A percentile compares a stretch with the other conserved stretches of the same genome.
These are phyloP conservation scores for Ammodytes marinus DNA, from an alignment of 2,113 vertebrate genomes.

Conservation along the genomic window DNA sequence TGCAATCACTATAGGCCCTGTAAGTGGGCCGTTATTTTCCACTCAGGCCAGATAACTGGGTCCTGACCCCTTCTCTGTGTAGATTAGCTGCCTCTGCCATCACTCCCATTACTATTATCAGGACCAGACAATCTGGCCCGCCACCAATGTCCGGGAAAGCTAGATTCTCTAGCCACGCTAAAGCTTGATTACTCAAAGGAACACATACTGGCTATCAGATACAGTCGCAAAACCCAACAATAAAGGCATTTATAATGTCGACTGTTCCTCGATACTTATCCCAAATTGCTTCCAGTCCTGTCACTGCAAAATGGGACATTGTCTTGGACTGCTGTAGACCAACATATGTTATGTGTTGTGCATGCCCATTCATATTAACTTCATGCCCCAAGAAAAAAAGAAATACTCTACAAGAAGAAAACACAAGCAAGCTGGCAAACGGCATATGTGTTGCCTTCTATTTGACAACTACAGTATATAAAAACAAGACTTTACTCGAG, in stretches of 20 bases:
- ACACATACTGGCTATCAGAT: constrained; percentile 70
- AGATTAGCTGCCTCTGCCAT: constrained; percentile 72
- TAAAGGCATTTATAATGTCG: constrained; percentile 72
- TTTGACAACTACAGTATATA: not conserved
- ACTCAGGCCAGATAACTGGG: constrained; percentile 71
- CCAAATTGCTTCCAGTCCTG: constrained; percentile 80
- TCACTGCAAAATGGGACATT: constrained; percentile 69
- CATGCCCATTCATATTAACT: constrained; percentile 59
- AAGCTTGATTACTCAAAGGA: constrained; percentile 78
- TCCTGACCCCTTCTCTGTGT: constrained; percentile 66
- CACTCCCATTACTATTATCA: constrained; percentile 74
- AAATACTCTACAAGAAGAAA: not conserved
- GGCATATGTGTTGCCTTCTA: not conserved
- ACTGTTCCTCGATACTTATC: constrained; percentile 50
- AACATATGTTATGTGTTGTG: constrained; percentile 73
- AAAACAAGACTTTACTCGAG: not conserved
- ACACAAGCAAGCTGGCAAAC: constrained; percentile 26
- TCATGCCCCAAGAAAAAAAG: constrained; percentile 31
- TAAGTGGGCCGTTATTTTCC: constrained; percentile 71
- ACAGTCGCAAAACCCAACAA: constrained; percentile 60
- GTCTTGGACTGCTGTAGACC: constrained; percentile 45
- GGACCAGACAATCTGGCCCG: constrained; percentile 71
- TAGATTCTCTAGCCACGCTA: constrained; percentile 58
- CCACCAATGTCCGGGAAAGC: constrained; percentile 69
- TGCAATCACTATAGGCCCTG: constrained; percentile 43